Evolutionary conservation across 2,113 vertebrate genomes (phyloP).

Genomic region (Platysteira castanea): DNA sequence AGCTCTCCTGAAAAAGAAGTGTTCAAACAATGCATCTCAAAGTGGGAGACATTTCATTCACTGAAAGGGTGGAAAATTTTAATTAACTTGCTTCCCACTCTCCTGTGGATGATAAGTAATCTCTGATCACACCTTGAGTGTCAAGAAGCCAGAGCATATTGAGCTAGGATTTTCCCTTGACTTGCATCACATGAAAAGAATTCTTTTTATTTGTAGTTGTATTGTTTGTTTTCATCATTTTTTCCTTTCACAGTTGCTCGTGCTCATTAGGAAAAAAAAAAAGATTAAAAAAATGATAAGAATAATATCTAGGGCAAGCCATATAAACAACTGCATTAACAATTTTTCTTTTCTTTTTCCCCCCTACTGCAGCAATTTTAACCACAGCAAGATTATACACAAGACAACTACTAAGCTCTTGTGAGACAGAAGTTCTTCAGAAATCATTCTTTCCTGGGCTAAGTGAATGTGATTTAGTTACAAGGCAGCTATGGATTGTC

Average conservation of each 20-base stretch:
- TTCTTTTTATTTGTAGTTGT: conserved; percentile 59
- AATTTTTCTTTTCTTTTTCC: not conserved
- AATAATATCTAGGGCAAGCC: conserved; percentile 54
- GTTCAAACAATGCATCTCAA: conserved; percentile 18
- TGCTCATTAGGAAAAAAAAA: conserved; percentile 29
- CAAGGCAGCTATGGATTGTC: not conserved
- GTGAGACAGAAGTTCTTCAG: conserved; percentile 7
- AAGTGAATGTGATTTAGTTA: conserved; percentile 5
- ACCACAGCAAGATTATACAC: conserved; percentile 34
- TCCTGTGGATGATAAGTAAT: conserved; percentile 64
- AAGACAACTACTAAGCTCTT: conserved; percentile 24
- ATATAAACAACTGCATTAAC: conserved; percentile 46
- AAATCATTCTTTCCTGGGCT: not conserved
- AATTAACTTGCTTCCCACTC: conserved; percentile 75
- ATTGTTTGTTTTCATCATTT: conserved; percentile 57
- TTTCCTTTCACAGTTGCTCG: conserved; percentile 14
- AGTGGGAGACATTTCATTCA: conserved; percentile 58
- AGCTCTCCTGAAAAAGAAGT: conserved; percentile 11
- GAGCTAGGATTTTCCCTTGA: conserved; percentile 51
- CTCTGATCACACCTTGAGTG: conserved; percentile 75
- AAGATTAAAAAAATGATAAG: not conserved
- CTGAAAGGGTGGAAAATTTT: conserved; percentile 68
- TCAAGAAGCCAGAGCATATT: conserved; percentile 56
- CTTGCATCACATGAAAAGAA: conserved; percentile 61
- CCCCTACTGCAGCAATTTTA: not conserved